Evolutionary conservation across 2,797 vertebrate genomes (phyloP).

Genomic region (Enteromius afrohamiltoni): DNA sequence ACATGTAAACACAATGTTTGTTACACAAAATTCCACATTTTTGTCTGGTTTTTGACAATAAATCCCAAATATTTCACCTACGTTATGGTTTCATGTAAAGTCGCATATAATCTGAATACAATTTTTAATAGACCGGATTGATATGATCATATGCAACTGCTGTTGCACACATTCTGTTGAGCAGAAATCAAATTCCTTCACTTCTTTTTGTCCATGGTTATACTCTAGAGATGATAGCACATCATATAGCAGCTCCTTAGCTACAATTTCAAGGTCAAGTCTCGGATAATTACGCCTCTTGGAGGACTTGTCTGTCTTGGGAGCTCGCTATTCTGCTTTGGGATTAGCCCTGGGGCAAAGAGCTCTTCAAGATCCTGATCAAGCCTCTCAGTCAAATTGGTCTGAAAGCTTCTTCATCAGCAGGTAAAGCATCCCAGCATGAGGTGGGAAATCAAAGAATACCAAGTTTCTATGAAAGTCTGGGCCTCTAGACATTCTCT

Average conservation of each 20-base stretch:
- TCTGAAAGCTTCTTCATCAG: conserved; percentile 36
- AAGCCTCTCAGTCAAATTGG: conserved; percentile 48
- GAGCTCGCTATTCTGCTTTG: conserved; percentile 57
- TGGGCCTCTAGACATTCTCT: neutral
- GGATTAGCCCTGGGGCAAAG: conserved; percentile 62
- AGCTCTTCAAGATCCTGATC: conserved; percentile 63
- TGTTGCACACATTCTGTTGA: neutral
- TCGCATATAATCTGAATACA: neutral
- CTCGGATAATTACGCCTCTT: conserved; percentile 47
- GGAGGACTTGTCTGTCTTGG: conserved; percentile 68
- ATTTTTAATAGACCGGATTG: neutral
- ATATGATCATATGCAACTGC: neutral
- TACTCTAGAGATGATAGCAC: conserved; percentile 23
- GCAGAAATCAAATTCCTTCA: conserved; percentile 25
- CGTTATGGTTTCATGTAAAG: neutral
- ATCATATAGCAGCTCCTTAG: conserved; percentile 20
- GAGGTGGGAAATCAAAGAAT: conserved; percentile 40
- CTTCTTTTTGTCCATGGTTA: neutral
- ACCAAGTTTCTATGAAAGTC: neutral
- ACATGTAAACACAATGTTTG: neutral
- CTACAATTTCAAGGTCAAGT: conserved; percentile 48
- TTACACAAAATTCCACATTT: too few species aligned
- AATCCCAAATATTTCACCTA: neutral
- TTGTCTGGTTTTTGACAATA: too few species aligned
- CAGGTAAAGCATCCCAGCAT: conserved; percentile 28